Evolutionary conservation across 2,113 vertebrate genomes (phyloP).

Genomic region (Thinocorus orbignyianus): DNA sequence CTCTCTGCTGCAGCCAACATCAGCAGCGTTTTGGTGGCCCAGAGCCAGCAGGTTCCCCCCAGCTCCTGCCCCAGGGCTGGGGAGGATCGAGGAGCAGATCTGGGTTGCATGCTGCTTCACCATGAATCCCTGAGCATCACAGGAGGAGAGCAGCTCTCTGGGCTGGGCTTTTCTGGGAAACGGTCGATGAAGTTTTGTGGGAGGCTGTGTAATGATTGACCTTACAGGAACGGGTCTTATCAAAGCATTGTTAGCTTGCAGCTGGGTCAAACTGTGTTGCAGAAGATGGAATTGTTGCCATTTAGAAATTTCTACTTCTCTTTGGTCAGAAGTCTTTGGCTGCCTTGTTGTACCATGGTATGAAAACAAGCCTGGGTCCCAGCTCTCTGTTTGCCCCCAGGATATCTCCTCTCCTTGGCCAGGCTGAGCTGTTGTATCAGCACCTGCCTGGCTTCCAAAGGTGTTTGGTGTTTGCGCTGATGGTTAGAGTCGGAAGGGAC

Average conservation of each 20-base stretch:
- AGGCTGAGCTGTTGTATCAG: background rate
- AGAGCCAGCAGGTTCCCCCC: rapidly evolving
- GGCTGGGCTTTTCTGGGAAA: background rate
- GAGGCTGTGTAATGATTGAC: background rate
- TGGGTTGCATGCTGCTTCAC: rapidly evolving
- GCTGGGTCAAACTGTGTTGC: rapidly evolving
- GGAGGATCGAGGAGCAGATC: background rate
- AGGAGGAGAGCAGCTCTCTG: background rate
- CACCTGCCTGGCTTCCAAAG: background rate
- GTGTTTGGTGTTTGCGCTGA: rapidly evolving
- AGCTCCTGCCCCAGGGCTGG: background rate
- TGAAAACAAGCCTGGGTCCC: rapidly evolving
- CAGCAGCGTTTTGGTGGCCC: background rate
- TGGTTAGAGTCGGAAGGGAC: no score
- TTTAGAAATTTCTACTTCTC: background rate
- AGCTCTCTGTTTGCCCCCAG: background rate
- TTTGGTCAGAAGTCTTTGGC: rapidly evolving
- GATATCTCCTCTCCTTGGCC: background rate
- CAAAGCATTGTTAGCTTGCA: background rate
- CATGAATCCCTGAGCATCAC: rapidly evolving
- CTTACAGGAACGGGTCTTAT: background rate
- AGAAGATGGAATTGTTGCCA: background rate
- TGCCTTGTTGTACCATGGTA: background rate
- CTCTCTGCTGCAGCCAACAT: rapidly evolving
- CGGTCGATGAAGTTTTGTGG: rapidly evolving